A percentile compares a stretch with the other conserved stretches of the same genome.
Evolutionary conservation across 1,140 invertebrate species (phyloP).

Genomic region (Samia ricini): DNA sequence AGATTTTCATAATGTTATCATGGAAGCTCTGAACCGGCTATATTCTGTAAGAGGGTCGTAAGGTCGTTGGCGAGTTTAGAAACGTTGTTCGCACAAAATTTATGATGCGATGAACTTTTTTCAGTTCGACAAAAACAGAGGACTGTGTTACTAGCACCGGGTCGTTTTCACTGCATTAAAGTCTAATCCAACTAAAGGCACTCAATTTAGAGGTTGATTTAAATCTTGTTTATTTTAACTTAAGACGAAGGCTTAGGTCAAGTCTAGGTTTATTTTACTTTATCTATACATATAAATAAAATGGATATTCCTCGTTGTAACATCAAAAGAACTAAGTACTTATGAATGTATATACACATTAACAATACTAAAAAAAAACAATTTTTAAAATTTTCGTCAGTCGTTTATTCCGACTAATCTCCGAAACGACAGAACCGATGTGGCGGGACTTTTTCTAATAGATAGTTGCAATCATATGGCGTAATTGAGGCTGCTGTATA

Average conservation of each 20-base stretch:
- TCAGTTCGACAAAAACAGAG: not conserved
- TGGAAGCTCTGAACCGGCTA: not conserved
- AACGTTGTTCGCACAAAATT: constrained; percentile 7
- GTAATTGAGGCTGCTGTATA: too few relatives aligned
- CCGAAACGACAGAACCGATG: too few relatives aligned
- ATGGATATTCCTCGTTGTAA: too few relatives aligned
- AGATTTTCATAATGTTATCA: constrained; percentile 30
- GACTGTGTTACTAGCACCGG: not conserved
- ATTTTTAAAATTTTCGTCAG: too few relatives aligned
- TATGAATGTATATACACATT: too few relatives aligned
- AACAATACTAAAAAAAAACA: too few relatives aligned
- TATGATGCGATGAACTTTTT: constrained; percentile 7
- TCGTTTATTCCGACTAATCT: too few relatives aligned
- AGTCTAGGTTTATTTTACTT: too few relatives aligned
- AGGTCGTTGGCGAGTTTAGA: not conserved
- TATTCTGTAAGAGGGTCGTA: not conserved
- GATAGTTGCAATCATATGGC: too few relatives aligned
- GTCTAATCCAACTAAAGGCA: constrained; percentile 1
- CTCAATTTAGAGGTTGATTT: not conserved
- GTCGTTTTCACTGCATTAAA: constrained; percentile 8
- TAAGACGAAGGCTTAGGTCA: not conserved
- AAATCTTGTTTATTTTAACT: not conserved
- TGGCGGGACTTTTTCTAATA: too few relatives aligned
- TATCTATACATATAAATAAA: too few relatives aligned
- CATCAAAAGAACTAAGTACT: too few relatives aligned